These are phyloP conservation scores for Dallia pectoralis DNA, from an alignment of 2,797 vertebrate genomes.

Conservation along the genomic window DNA sequence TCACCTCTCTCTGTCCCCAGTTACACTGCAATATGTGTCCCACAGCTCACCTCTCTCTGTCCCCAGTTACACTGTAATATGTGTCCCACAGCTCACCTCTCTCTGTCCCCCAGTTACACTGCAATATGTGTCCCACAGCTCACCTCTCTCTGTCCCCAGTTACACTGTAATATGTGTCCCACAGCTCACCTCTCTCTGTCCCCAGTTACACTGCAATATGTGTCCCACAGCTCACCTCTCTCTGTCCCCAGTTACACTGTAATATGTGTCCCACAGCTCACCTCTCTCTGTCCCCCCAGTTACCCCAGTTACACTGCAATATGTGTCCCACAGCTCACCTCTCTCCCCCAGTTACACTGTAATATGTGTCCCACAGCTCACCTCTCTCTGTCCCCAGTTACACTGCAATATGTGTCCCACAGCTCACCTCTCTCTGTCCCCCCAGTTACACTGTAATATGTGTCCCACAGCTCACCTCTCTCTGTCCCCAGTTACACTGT, in stretches of 20 bases:
- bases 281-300: slow-evolving; percentile 36
- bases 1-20: slow-evolving; percentile 37
- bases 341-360: slow-evolving; percentile 49
- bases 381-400: slow-evolving; percentile 33
- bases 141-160: slow-evolving; percentile 34
- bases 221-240: slow-evolving; percentile 47
- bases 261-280: slow-evolving; percentile 46
- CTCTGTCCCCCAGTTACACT: slow-evolving; percentile 24
- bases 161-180: not conserved
- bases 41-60: slow-evolving; percentile 17
- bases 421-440: slow-evolving; percentile 38
- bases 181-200: slow-evolving; percentile 23
- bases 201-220: slow-evolving; percentile 46
- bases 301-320: not conserved
- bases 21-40: not conserved
- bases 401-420: no score
- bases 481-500: slow-evolving; percentile 47
- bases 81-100: slow-evolving; percentile 47
- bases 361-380: slow-evolving; percentile 45
- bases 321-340: not conserved
- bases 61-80: slow-evolving; percentile 49
- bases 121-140: no score
- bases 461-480: slow-evolving; percentile 11
- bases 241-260: no score
- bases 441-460: no score